Percentiles rank a stretch among this genome's conserved stretches.
These are phyloP conservation scores for Phymastichus coffea DNA, from an alignment of 1,140 invertebrate species.

Conservation along the genomic window DNA sequence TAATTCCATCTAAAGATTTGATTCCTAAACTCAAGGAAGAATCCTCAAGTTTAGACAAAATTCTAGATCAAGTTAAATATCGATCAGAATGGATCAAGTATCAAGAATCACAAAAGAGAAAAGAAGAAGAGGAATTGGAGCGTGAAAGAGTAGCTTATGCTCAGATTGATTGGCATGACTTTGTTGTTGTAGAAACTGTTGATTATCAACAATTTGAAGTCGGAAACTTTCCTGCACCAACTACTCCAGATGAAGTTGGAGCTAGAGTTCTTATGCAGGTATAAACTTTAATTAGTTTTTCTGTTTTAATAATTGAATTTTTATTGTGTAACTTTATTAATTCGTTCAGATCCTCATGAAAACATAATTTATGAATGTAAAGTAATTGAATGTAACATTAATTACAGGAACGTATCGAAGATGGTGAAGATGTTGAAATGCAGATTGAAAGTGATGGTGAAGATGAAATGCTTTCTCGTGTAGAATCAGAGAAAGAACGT, in stretches of 20 bases:
- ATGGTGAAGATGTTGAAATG: conserved; percentile 73
- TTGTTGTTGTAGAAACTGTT: conserved; percentile 99
- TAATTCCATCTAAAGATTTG: conserved; percentile 92
- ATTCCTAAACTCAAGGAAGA: conserved; percentile 80
- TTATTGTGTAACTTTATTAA: conserved; percentile 8
- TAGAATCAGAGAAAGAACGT: conserved; percentile 57
- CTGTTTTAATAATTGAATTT: not conserved
- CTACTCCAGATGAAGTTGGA: conserved; percentile 95
- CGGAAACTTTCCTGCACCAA: conserved; percentile 94
- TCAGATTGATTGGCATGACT: conserved; percentile 99
- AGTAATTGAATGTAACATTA: conserved; percentile 15
- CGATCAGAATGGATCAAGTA: conserved; percentile 95
- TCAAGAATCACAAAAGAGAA: conserved; percentile 86
- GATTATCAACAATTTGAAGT: conserved; percentile 97
- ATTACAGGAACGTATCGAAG: conserved; percentile 61
- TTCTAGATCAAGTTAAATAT: conserved; percentile 91
- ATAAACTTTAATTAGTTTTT: conserved; percentile 26
- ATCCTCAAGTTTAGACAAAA: conserved; percentile 68
- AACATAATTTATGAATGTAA: not conserved
- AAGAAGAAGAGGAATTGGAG: conserved; percentile 93
- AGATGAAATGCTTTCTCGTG: conserved; percentile 69
- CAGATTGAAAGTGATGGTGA: conserved; percentile 74
- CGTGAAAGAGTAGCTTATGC: conserved; percentile 94
- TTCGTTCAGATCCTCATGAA: not conserved
- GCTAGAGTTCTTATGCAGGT: conserved; percentile 88